Conservation (phyloP, 2,797 vertebrate genomes). For the Tapirus indicus region DNA sequence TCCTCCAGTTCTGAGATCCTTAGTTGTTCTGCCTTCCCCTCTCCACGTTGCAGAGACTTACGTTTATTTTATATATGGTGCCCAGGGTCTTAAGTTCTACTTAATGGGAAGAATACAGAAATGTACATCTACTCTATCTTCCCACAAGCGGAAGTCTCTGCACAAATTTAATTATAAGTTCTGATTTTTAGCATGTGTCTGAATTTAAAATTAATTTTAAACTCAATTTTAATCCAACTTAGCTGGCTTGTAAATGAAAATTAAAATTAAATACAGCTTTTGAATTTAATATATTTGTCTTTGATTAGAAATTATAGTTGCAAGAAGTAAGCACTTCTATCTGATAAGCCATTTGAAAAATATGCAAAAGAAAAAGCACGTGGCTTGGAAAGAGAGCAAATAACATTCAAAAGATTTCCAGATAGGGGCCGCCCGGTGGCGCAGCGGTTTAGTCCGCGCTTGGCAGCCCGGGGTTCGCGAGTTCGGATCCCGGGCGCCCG, state of each 20-base stretch:
- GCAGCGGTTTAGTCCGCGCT: no score
- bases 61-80: neutral
- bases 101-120: neutral
- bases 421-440: no score
- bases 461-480: no score
- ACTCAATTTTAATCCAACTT: neutral
- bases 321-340: neutral
- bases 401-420: neutral
- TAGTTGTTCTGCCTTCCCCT: neutral
- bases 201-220: neutral
- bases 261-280: neutral
- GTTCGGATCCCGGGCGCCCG: no score
- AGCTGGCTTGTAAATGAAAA: neutral
- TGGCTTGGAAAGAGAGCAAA: neutral
- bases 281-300: neutral
- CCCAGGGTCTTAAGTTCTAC: neutral
- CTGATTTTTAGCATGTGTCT: neutral
- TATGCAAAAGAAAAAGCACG: neutral
- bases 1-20: neutral
- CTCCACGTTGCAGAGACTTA: neutral
- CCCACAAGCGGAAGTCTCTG: neutral
- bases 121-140: neutral
- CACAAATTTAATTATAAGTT: neutral
- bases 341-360: neutral
- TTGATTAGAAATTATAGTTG: neutral